These are phyloP conservation scores for Anguilla anguilla DNA, from an alignment of 2,797 vertebrate species.

Conservation along the genomic window DNA sequence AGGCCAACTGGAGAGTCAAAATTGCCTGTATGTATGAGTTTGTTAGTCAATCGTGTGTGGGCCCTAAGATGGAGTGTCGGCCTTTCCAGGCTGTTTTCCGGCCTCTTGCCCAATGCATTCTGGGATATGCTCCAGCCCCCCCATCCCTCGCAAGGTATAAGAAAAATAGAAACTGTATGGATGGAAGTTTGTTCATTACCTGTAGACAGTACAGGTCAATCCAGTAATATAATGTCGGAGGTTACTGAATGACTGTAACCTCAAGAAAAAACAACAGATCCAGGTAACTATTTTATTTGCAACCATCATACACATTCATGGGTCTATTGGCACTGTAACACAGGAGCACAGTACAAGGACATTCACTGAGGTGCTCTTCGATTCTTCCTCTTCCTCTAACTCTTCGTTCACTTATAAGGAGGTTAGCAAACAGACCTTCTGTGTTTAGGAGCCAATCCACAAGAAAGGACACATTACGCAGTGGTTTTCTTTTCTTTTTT, in stretches of 20 bases:
- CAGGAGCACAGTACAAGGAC: conserved; percentile 80
- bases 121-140: too few relatives aligned
- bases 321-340: conserved; percentile 80
- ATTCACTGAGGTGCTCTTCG: conserved; percentile 80
- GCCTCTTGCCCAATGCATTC: too few relatives aligned
- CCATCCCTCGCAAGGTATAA: too few relatives aligned
- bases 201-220: too few relatives aligned
- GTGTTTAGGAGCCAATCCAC: not conserved
- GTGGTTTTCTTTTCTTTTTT: conserved; percentile 30
- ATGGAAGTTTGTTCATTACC: too few relatives aligned
- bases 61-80: too few relatives aligned
- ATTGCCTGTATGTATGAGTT: too few relatives aligned
- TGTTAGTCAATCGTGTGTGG: too few relatives aligned
- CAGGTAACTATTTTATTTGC: conserved; percentile 52
- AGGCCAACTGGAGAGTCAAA: too few relatives aligned
- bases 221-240: not conserved
- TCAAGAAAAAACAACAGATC: conserved; percentile 52
- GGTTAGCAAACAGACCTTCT: not conserved
- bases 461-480: not conserved
- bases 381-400: conserved; percentile 56
- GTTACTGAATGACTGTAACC: not conserved
- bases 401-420: conserved; percentile 68
- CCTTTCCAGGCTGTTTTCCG: too few relatives aligned
- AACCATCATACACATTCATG: conserved; percentile 76
- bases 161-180: too few relatives aligned